Evolutionary conservation across 2,888 invertebrate species (phyloP), one percentile per base, ranked within the genome.

Genomic region (Platerodrilus igneus): DNA sequence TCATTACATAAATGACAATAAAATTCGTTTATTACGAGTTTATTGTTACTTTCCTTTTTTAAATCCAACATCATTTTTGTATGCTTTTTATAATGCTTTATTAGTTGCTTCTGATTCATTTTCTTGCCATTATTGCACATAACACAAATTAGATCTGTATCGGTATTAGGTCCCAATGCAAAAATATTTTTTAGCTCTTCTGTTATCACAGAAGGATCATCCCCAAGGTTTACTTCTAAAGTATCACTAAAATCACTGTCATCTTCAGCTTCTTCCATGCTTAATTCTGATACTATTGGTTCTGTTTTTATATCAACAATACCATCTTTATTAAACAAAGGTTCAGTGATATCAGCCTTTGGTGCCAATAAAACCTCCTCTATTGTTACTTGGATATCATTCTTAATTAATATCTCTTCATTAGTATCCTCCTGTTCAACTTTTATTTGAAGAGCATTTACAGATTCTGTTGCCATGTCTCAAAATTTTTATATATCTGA

Each of bases 191-290:
- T 37, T 13, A 37, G 5, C 26, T 37, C 30, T 26, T 37, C 37
- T 9, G 15, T 20, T 15, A 18, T 26, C 8, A 20, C 9, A 6
- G 23, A n/a, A 10, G 27, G 26, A 16, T 23, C 33, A 11, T 37
- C 32, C 9, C 19, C 16, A n/a, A 32, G 23, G 1, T 16, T 32
- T 5, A 41, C 28, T 19, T 39, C 49, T 21, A 43, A 35, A 37
- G 26, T 48, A 37, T 34, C 49, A 68, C 67, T 74, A 73, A 37
- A 36, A 9, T 23, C 16, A 68, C 67, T 74, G 73, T 41, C 41
- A 9, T 23, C 16, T 4, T 14, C 15, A 13, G 9, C 15, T 1
- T 36, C 31, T 18, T 30, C 40, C 2, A 17, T 21, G 13, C 32
- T 41, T 4, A 31, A 10, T 1, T 9, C 21, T 6, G 18, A n/a